Evolutionary conservation across 2,113 vertebrate species (phyloP), one percentile per base, ranked within the genome.

Genomic region (Clarias batrachus): DNA sequence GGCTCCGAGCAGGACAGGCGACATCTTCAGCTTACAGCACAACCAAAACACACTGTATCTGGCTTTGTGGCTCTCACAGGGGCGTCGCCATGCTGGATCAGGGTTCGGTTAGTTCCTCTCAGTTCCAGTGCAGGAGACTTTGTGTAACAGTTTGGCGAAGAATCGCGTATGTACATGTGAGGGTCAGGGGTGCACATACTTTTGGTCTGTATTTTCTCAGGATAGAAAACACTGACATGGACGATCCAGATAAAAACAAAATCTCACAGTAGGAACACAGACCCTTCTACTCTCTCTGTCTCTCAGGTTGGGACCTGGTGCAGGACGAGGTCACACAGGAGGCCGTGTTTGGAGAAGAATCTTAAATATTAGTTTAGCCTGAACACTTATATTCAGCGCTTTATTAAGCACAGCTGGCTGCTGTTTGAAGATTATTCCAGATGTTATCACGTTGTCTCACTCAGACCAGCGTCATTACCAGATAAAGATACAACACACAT

Each of bases 341-440:
- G 92, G 66, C 89, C 85, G 80, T 93, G 93, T 94, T 94, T 95
- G 90, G 90, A 95, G 91, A 94, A 90, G 89, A 92, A 94, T 93
- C 91, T 93, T 93, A 94, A 94, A 95, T 93, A 94, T 95, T 94
- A 92, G 89, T 95, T 93, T 93, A 93, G 92, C 93, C 93, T 92
- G 93, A 90, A 81, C 91, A 94, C 93, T 94, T 95, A 93, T 95
- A 94, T 94, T 92, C 94, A 89, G 93, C 91, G 86, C 92, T 91
- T 93, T 93, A 96, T 95, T 95, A 92, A 92, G 90, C 92, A 93
- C 94, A 95, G 93, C 92, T 95, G 94, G 92, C 89, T 91, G 90
- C 91, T 92, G 91, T 89, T 89, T 83, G 62, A 74, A 90, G 90
- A 94, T 90, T 90, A 92, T 86, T 86, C 78, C 52, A 84, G 76